Evolutionary conservation across 2,888 invertebrate species (phyloP).

Genomic region (Eristalis intricaria): DNA sequence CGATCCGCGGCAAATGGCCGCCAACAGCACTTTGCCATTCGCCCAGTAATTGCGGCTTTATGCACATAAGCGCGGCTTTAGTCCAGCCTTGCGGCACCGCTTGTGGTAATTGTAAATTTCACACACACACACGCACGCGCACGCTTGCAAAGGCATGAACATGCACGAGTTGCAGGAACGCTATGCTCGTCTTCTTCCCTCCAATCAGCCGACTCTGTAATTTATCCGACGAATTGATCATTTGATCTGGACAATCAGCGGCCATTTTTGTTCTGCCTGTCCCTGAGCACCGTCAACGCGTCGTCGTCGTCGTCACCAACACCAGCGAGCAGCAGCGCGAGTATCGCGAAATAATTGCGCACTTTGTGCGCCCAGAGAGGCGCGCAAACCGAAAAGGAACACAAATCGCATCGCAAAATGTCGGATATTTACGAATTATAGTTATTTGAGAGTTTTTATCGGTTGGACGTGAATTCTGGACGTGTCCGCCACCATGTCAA

Average conservation of each 20-base stretch:
- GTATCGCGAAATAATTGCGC: constrained; percentile 66
- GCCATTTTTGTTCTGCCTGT: constrained; percentile 62
- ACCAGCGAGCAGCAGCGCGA: not conserved
- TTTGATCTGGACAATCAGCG: constrained; percentile 70
- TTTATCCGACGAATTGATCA: constrained; percentile 67
- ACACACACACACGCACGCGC: no score
- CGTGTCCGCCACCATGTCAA: constrained; percentile 69
- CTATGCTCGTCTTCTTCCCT: constrained; percentile 64
- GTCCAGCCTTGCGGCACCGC: constrained; percentile 68
- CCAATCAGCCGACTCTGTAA: constrained; percentile 64
- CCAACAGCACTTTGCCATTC: constrained; percentile 65
- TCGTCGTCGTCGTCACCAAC: not conserved
- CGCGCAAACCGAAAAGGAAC: constrained; percentile 41
- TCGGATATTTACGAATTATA: constrained; percentile 72
- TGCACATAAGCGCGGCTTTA: constrained; percentile 68
- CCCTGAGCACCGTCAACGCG: constrained; percentile 3
- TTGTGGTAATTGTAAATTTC: constrained; percentile 58
- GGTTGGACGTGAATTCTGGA: constrained; percentile 70
- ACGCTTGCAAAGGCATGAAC: constrained; percentile 20
- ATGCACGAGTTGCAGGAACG: not conserved
- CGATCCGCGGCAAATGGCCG: constrained; percentile 64
- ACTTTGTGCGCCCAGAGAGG: constrained; percentile 52
- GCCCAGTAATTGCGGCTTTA: constrained; percentile 63
- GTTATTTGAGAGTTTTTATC: constrained; percentile 72
- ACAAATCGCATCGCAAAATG: constrained; percentile 67